Percentiles rank a stretch among this genome's conserved stretches.
These are phyloP conservation scores for Antigone vipio DNA, from an alignment of 2,113 vertebrate genomes.

Conservation along the genomic window DNA sequence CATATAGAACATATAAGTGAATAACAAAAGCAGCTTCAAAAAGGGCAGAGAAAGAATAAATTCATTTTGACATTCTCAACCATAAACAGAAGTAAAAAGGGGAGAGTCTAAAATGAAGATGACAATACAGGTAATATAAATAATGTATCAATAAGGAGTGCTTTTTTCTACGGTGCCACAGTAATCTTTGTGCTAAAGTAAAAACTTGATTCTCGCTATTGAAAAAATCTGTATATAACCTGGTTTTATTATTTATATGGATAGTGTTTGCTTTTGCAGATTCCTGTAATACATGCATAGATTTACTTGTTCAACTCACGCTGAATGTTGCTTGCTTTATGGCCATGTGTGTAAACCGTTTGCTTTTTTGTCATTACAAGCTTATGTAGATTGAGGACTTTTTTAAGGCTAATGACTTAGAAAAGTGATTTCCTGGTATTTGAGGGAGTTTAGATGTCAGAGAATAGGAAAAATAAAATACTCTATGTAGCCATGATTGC, in stretches of 20 bases:
- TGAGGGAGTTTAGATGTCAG: background rate
- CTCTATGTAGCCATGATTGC: background rate
- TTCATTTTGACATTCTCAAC: background rate
- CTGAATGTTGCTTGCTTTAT: background rate
- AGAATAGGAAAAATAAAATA: background rate
- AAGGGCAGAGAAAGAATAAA: background rate
- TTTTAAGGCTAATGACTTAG: background rate
- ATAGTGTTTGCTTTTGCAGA: background rate
- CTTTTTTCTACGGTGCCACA: fast-evolving
- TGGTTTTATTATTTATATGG: background rate
- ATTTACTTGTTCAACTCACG: background rate
- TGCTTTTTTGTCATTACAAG: background rate
- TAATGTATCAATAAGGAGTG: background rate
- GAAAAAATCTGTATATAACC: background rate
- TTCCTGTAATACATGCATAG: background rate
- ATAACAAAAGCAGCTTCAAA: background rate
- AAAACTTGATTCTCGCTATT: background rate
- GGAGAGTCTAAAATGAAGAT: background rate
- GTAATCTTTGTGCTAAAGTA: background rate
- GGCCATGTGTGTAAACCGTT: background rate
- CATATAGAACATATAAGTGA: background rate
- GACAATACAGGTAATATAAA: background rate
- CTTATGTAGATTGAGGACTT: background rate
- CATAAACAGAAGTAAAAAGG: background rate
- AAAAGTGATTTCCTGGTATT: background rate